These are phyloP conservation scores for Drosophila mimica DNA, from an alignment of 2,888 invertebrate genomes.

Conservation along the genomic window DNA sequence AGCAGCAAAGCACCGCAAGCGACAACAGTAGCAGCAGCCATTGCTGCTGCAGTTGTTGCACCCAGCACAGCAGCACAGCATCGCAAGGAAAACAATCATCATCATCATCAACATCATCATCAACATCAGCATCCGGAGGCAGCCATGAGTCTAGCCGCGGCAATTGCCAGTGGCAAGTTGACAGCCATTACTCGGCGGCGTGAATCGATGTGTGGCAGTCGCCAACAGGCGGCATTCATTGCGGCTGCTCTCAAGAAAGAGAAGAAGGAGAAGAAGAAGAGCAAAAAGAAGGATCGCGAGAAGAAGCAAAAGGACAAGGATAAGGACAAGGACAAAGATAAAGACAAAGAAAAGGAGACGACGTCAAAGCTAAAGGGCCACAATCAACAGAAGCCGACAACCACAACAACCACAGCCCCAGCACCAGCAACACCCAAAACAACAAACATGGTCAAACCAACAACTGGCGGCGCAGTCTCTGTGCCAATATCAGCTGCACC, in stretches of 20 bases:
- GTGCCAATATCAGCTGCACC: slow-evolving; percentile 50
- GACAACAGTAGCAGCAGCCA: slow-evolving; percentile 17
- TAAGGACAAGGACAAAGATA: slow-evolving; percentile 53
- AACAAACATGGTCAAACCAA: slow-evolving; percentile 9
- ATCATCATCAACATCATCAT: slow-evolving; percentile 48
- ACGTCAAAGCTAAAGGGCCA: slow-evolving; percentile 44
- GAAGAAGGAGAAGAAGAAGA: slow-evolving; percentile 69
- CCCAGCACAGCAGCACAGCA: slow-evolving; percentile 54
- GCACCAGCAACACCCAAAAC: slow-evolving; percentile 15
- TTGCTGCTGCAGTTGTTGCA: slow-evolving; percentile 8
- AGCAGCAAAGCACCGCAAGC: slow-evolving; percentile 48
- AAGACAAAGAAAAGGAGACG: slow-evolving; percentile 35
- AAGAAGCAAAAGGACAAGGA: slow-evolving; percentile 57
- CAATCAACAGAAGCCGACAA: slow-evolving; percentile 37
- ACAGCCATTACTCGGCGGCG: slow-evolving; percentile 67
- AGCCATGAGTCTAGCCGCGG: slow-evolving; percentile 61
- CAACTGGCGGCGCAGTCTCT: slow-evolving; percentile 13
- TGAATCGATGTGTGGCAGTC: slow-evolving; percentile 72
- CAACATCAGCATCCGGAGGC: slow-evolving; percentile 43
- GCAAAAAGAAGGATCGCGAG: slow-evolving; percentile 63
- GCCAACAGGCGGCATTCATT: slow-evolving; percentile 64
- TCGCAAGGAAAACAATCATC: slow-evolving; percentile 69
- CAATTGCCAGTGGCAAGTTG: slow-evolving; percentile 66
- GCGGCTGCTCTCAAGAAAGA: slow-evolving; percentile 68
- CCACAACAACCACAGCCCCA: slow-evolving; percentile 8